These are phyloP conservation scores for Podocnemis expansa DNA, from an alignment of 2,113 vertebrate species.

Conservation along the genomic window DNA sequence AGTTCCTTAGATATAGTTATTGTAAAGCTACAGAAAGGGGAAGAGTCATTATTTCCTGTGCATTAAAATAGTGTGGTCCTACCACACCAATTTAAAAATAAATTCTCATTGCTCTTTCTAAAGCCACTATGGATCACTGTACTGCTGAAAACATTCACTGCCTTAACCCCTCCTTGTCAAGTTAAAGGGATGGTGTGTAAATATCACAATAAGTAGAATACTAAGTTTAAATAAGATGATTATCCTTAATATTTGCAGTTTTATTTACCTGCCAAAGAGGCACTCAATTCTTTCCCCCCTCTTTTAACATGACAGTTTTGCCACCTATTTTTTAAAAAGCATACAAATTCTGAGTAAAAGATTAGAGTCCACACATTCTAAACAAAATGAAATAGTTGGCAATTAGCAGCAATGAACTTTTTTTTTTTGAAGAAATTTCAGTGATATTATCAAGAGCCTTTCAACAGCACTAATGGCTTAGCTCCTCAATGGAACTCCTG, in stretches of 20 bases:
- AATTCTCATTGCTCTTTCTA: not conserved
- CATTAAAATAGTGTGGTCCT: not conserved
- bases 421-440: not conserved
- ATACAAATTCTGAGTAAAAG: not conserved
- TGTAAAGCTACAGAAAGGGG: not conserved
- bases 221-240: not conserved
- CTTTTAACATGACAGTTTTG: not conserved
- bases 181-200: not conserved
- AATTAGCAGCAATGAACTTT: not conserved
- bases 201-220: not conserved
- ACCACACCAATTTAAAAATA: not conserved
- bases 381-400: not conserved
- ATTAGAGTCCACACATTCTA: not conserved
- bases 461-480: not conserved
- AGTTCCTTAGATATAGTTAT: not conserved
- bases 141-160: not conserved
- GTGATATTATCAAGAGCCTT: not conserved
- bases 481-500: not conserved
- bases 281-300: accelerated
- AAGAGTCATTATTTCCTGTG: not conserved
- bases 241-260: not conserved
- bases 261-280: not conserved
- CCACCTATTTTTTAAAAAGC: not conserved
- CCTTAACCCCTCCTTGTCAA: not conserved
- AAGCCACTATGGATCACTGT: not conserved